Evolutionary conservation across 1,140 invertebrate genomes (phyloP), one percentile per base, ranked within the genome.

Genomic region (Drosophila athabasca): DNA sequence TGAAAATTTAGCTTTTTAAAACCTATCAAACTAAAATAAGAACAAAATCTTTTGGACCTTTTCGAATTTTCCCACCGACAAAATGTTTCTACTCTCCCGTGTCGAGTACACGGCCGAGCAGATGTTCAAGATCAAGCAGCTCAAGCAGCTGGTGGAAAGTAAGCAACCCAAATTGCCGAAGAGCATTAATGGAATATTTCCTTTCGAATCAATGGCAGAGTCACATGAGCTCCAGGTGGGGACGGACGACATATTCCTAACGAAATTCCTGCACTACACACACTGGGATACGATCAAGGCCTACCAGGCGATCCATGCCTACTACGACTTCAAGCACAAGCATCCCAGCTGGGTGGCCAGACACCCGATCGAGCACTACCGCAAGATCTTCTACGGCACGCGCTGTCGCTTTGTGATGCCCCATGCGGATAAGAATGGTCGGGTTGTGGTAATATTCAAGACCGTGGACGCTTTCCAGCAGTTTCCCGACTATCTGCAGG

Each of bases 281-380:
- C 51, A 70, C 15, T 91, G 90, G 90, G 70, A 91, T 24, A 81
- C 88, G 1, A 60, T 73, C 5, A 76, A 65, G 39, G 90, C 90
- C 24, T 91, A 75, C 59, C 74, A 83, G 26, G 73, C 79, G 0
- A 87, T 91, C 49, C 87, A 80, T 13, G 68, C 68, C 45, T 91
- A 91, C 62, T 91, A 91, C 26, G 90, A 91, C 24, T 91, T 91
- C 24, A 91, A 91, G 54, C 45, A 59, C 0, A 62, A 76, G 4
- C 65, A 91, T 61, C 90, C 90, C n/a, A 72, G 60, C 2, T 91
- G 90, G 90, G 50, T 91, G 53, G 87, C 87, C n/a, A 68, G 76
- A 13, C 83, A 90, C 61, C 61, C 79, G 13, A 67, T 89, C 13
- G 71, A 77, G 39, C 75, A 87, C 50, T 91, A 76, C 59, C 64